phyloP scores from a whole-genome alignment of 2,797 vertebrate species.

The Melanotaenia parkinsoni region DNA sequence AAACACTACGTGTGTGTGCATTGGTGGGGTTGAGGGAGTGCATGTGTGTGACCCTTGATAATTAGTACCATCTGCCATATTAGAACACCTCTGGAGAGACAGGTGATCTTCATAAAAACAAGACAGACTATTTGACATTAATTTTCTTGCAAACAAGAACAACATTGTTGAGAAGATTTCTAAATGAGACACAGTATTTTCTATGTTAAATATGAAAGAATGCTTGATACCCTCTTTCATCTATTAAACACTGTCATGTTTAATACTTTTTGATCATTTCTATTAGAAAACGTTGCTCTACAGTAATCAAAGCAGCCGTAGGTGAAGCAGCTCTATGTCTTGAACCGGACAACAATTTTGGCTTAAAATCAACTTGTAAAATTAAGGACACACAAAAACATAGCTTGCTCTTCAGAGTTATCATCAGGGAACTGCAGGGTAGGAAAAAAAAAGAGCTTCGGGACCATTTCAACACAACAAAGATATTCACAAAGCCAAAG shows the following conservation, averaged over 20 bases:
- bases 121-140: conserved; percentile 53
- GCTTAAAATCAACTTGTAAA: conserved; percentile 47
- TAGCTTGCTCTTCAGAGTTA: conserved; percentile 39
- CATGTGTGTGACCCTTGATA: conserved; percentile 74
- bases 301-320: conserved; percentile 23
- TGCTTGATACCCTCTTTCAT: background rate
- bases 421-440: conserved; percentile 43
- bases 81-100: conserved; percentile 70
- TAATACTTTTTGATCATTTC: background rate
- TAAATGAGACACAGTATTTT: background rate
- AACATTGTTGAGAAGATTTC: background rate
- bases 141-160: background rate
- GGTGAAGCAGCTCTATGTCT: conserved; percentile 7
- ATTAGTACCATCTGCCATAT: conserved; percentile 80
- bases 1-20: conserved; percentile 27
- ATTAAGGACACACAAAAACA: conserved; percentile 39
- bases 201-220: background rate
- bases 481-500: conserved; percentile 57
- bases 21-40: background rate
- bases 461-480: conserved; percentile 60
- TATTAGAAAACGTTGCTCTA: background rate
- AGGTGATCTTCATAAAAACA: conserved; percentile 63
- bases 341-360: conserved; percentile 55
- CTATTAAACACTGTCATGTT: background rate
- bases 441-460: conserved; percentile 44